Evolutionary conservation across 2,888 invertebrate species (phyloP).

Genomic region (Megaustenia siamemsis): DNA sequence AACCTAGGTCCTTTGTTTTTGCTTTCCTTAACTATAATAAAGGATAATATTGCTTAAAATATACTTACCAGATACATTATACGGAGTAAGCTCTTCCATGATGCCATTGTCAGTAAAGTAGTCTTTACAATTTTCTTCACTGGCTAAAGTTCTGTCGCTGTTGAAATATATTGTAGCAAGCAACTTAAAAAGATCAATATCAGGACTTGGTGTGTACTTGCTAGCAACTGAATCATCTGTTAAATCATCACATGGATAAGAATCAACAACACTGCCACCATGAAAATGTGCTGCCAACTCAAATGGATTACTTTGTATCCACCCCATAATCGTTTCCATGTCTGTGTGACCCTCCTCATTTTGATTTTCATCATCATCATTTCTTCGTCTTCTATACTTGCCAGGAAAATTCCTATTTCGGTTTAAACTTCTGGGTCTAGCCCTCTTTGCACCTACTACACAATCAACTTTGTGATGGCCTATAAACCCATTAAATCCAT

Average conservation of each 20-base stretch:
- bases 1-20: too few relatives aligned
- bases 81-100: slow-evolving; percentile 76
- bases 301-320: slow-evolving; percentile 96
- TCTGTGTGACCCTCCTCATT: slow-evolving; percentile 85
- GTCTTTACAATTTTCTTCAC: slow-evolving; percentile 85
- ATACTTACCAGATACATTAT: slow-evolving; percentile 76
- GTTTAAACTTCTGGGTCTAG: slow-evolving; percentile 86
- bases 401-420: slow-evolving; percentile 97
- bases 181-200: slow-evolving; percentile 89
- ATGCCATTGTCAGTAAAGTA: slow-evolving; percentile 72
- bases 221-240: slow-evolving; percentile 59
- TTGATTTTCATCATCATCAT: too few relatives aligned
- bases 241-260: slow-evolving; percentile 92
- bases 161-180: slow-evolving; percentile 89
- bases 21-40: too few relatives aligned
- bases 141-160: slow-evolving; percentile 87
- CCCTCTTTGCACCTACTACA: slow-evolving; percentile 84
- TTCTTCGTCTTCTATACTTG: slow-evolving; percentile 93
- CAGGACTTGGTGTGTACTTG: slow-evolving; percentile 83
- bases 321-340: slow-evolving; percentile 94
- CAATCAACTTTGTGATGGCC: slow-evolving; percentile 69
- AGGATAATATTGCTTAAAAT: too few relatives aligned
- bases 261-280: slow-evolving; percentile 95
- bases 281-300: slow-evolving; percentile 94
- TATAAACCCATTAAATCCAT: slow-evolving; percentile 79